Percentiles rank a stretch among this genome's conserved stretches.
Conservation (phyloP, 2,113 vertebrate species). For the Callocephalon fimbriatum region DNA sequence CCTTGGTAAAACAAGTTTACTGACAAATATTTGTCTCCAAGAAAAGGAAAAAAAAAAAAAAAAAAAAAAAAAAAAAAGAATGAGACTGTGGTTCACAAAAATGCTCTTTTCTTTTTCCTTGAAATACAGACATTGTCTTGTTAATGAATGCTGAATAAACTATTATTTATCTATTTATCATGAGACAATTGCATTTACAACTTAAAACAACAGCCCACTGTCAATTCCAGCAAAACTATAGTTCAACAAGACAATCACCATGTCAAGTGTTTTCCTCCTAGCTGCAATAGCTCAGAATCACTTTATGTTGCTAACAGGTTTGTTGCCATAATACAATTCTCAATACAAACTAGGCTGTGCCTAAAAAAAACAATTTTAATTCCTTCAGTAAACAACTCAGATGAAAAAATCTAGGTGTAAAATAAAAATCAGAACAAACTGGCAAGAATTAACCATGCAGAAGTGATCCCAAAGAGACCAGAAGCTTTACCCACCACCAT, state of each 20-base stretch:
- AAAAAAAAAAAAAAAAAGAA: not conserved
- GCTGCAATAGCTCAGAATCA: not conserved
- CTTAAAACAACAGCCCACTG: slow-evolving; percentile 11
- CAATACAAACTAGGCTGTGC: not conserved
- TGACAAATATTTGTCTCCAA: not conserved
- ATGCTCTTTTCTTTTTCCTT: not conserved
- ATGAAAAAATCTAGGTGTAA: not conserved
- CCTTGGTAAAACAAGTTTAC: not conserved
- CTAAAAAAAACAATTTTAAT: not conserved
- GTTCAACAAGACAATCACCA: not conserved
- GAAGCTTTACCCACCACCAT: not conserved
- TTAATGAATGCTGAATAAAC: slow-evolving; percentile 48
- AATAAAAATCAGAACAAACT: not conserved
- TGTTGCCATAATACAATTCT: accelerated
- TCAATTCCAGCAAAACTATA: not conserved
- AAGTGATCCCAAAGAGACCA: not conserved
- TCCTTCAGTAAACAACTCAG: not conserved
- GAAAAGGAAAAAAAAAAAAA: too few relatives aligned
- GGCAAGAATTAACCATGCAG: not conserved
- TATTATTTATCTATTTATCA: slow-evolving; percentile 3
- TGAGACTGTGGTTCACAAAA: not conserved
- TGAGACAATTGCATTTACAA: slow-evolving; percentile 17
- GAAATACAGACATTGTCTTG: slow-evolving; percentile 27
- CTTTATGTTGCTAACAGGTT: not conserved
- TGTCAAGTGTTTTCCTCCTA: not conserved